A percentile compares a stretch with the other conserved stretches of the same genome.
Conservation (phyloP, 1,140 invertebrate genomes). For the Neodiprion pinetum region DNA sequence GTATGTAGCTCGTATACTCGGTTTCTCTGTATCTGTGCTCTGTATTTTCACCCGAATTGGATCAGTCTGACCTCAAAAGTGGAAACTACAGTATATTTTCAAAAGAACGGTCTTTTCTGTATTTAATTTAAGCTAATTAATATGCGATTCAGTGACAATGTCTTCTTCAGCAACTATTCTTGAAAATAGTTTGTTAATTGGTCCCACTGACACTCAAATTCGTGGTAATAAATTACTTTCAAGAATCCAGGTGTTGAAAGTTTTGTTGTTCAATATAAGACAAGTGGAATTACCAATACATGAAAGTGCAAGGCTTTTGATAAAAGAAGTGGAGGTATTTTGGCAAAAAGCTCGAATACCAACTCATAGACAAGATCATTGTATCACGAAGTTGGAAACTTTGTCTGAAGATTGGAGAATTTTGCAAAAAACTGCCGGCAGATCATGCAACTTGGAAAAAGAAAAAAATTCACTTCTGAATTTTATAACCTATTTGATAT, state of each 20-base stretch:
- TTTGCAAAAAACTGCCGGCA: slow-evolving; percentile 24
- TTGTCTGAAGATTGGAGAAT: slow-evolving; percentile 19
- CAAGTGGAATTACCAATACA: slow-evolving; percentile 15
- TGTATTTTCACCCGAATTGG: no score
- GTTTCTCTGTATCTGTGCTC: no score
- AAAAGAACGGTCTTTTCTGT: no score
- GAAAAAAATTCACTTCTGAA: slow-evolving; percentile 22
- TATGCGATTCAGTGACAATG: no score
- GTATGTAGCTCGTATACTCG: no score
- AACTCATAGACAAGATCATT: slow-evolving; percentile 16
- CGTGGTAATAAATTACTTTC: no score
- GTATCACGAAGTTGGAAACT: slow-evolving; percentile 24
- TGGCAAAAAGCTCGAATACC: slow-evolving; percentile 30
- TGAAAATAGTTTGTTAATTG: no score
- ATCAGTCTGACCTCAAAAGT: no score
- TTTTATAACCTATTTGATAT: slow-evolving; percentile 26
- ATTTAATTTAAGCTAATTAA: no score
- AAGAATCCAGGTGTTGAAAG: slow-evolving; percentile 10
- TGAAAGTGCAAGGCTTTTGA: slow-evolving; percentile 21
- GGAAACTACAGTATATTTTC: no score
- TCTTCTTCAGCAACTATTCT: no score
- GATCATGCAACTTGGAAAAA: slow-evolving; percentile 19
- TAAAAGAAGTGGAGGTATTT: slow-evolving; percentile 23
- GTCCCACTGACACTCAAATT: no score
- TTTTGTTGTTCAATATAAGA: slow-evolving; percentile 22